These are phyloP conservation scores for Cololabis saira DNA, from an alignment of 2,113 vertebrate species.

Conservation along the genomic window DNA sequence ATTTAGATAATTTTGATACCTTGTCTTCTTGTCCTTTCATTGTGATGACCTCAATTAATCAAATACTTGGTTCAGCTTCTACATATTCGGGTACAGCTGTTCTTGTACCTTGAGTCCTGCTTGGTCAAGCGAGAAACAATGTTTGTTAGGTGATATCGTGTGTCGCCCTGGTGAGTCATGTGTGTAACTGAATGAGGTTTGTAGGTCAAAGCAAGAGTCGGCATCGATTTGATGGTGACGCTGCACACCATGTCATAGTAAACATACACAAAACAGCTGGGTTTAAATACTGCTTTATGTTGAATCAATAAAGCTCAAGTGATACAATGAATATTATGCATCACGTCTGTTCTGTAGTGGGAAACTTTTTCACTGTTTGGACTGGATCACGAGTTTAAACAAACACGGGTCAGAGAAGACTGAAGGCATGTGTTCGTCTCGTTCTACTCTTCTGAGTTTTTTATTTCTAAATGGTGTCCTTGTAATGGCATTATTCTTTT, in stretches of 20 bases:
- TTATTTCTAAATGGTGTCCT: no score
- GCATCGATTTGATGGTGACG: slow-evolving; percentile 54
- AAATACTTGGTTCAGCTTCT: neutral
- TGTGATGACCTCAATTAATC: neutral
- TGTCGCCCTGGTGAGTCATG: slow-evolving; percentile 13
- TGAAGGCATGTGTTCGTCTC: no score
- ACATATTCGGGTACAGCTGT: neutral
- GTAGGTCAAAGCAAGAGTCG: slow-evolving; percentile 51
- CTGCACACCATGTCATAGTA: slow-evolving; percentile 33
- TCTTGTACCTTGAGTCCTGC: neutral
- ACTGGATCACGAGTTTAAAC: no score
- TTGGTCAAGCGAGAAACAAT: neutral
- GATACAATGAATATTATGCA: no score
- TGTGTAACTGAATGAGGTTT: slow-evolving; percentile 56
- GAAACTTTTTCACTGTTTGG: no score
- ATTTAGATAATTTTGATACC: neutral
- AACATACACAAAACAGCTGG: slow-evolving; percentile 12
- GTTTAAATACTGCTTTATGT: slow-evolving; percentile 7
- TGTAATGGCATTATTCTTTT: no score
- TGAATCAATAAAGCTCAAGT: no score
- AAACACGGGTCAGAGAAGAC: no score
- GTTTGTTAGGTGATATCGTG: neutral
- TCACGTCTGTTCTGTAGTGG: no score
- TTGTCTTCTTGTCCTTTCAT: neutral
- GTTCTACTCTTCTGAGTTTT: no score